Percentiles rank a stretch among this genome's conserved stretches.
Evolutionary conservation across 2,113 vertebrate species (phyloP).

Genomic region (Microtus richardsoni): DNA sequence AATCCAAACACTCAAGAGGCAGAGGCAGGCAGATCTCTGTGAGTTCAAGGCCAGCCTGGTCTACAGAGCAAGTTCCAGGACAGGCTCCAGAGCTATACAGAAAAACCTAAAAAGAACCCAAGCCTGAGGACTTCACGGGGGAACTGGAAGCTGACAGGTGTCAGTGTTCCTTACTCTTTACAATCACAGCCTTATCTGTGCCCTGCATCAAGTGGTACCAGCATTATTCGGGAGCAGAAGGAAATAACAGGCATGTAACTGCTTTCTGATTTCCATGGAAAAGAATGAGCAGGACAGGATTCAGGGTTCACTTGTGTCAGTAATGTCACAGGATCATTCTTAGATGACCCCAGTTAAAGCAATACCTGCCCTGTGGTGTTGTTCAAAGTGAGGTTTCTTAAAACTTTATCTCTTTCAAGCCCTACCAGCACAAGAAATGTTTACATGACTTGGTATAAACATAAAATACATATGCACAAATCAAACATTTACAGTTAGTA

Average conservation of each 20-base stretch:
- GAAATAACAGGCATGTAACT: background rate
- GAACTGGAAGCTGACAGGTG: too few species aligned
- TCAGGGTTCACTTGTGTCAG: background rate
- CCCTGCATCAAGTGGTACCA: background rate
- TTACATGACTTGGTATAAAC: background rate
- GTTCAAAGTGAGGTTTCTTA: background rate
- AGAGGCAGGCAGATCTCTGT: too few species aligned
- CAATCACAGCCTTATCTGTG: background rate
- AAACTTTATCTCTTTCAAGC: background rate
- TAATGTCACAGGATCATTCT: background rate
- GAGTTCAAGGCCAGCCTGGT: too few species aligned
- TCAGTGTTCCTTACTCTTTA: too few species aligned
- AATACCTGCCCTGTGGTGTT: too few species aligned
- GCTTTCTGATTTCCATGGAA: background rate
- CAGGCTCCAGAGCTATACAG: too few species aligned
- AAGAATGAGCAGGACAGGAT: background rate
- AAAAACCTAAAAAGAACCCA: too few species aligned
- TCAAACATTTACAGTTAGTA: background rate
- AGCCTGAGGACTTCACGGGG: background rate
- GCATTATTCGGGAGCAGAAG: too few species aligned
- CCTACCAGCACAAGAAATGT: background rate
- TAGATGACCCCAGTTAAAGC: background rate
- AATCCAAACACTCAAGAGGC: too few species aligned
- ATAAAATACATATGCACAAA: background rate
- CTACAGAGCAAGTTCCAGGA: too few species aligned